Evolutionary conservation across 2,888 invertebrate genomes (phyloP).

Genomic region (Flexamia atlantica): DNA sequence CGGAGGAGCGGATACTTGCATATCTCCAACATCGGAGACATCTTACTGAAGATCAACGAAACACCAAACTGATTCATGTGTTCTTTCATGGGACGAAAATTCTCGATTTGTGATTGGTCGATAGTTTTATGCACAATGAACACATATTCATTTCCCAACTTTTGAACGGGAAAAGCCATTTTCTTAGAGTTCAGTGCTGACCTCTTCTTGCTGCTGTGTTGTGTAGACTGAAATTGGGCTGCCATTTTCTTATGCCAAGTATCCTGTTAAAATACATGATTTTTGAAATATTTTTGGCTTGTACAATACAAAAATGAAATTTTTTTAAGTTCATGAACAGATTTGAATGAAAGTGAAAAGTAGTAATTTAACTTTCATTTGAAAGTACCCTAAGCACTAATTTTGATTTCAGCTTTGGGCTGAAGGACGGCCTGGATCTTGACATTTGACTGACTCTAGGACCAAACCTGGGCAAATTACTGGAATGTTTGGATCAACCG

Average conservation of each 20-base stretch:
- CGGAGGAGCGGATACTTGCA: background rate
- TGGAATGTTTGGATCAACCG: too few relatives aligned
- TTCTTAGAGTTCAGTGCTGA: background rate
- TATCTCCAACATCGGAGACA: slow-evolving; percentile 22
- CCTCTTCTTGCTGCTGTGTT: too few relatives aligned
- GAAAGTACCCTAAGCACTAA: too few relatives aligned
- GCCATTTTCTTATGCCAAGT: slow-evolving; percentile 24
- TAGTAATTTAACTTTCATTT: too few relatives aligned
- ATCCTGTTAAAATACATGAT: slow-evolving; percentile 13
- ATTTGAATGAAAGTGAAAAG: too few relatives aligned
- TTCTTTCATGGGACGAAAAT: slow-evolving; percentile 6
- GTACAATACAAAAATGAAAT: too few relatives aligned
- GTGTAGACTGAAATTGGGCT: background rate
- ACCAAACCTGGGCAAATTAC: too few relatives aligned
- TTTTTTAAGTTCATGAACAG: too few relatives aligned
- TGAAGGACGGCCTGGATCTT: too few relatives aligned
- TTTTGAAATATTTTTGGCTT: too few relatives aligned
- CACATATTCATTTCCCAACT: slow-evolving; percentile 1
- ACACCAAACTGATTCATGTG: slow-evolving; percentile 7
- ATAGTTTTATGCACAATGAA: background rate
- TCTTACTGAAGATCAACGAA: slow-evolving; percentile 6
- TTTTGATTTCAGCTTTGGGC: too few relatives aligned
- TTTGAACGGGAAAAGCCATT: background rate
- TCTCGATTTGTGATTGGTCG: background rate
- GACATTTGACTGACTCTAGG: too few relatives aligned